A percentile compares a stretch with the other conserved stretches of the same genome.
Evolutionary conservation across 2,797 vertebrate genomes (phyloP).

Genomic region (Enteromius anoplus): DNA sequence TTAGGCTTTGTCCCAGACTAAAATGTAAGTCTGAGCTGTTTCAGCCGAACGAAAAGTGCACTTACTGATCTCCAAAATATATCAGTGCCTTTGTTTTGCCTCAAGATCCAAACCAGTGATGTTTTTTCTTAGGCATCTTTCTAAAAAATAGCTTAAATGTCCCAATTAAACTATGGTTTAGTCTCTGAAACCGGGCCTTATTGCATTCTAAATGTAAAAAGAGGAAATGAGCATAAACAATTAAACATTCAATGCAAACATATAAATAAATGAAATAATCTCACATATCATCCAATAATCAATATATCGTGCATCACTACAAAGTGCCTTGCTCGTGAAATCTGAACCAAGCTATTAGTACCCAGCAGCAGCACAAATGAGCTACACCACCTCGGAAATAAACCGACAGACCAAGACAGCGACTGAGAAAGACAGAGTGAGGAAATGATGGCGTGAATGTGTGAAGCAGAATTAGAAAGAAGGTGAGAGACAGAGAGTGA

Average conservation of each 20-base stretch:
- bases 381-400: slow-evolving; percentile 21
- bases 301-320: not conserved
- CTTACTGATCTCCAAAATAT: too few species aligned
- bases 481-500: slow-evolving; percentile 51
- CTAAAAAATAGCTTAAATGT: too few species aligned
- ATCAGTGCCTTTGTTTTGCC: too few species aligned
- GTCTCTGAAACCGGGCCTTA: too few species aligned
- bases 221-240: not conserved
- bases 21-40: too few species aligned
- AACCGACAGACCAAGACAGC: slow-evolving; percentile 35
- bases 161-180: too few species aligned
- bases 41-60: too few species aligned
- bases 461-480: slow-evolving; percentile 51
- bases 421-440: slow-evolving; percentile 47
- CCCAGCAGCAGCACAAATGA: not conserved
- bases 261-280: not conserved
- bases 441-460: slow-evolving; percentile 41
- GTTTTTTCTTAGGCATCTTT: too few species aligned
- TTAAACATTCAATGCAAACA: not conserved
- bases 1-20: too few species aligned
- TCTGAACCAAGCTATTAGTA: not conserved
- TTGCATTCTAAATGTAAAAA: not conserved
- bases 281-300: not conserved
- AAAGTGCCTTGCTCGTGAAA: not conserved
- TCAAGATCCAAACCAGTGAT: too few species aligned